A percentile compares a stretch with the other conserved stretches of the same genome.
Evolutionary conservation across 2,888 invertebrate genomes (phyloP).

Genomic region (Dynastes grantii): DNA sequence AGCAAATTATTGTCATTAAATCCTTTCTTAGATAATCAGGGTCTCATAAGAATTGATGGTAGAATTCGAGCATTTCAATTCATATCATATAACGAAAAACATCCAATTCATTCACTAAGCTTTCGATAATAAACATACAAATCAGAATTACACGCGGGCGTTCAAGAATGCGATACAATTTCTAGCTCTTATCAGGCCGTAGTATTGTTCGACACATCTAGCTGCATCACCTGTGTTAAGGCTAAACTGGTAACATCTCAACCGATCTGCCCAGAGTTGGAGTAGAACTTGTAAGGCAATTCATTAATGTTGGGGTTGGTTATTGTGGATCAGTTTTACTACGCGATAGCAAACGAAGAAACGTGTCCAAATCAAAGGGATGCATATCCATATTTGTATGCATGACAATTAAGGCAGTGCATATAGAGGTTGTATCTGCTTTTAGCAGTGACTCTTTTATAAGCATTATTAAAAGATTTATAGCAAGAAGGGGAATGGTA

Average conservation of each 20-base stretch:
- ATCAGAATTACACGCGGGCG: background rate
- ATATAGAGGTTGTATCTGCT: background rate
- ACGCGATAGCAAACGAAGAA: background rate
- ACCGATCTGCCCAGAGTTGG: background rate
- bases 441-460: background rate
- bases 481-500: slow-evolving; percentile 23
- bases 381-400: slow-evolving; percentile 8
- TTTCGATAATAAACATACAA: background rate
- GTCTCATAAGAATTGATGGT: too few relatives aligned
- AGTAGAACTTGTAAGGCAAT: background rate
- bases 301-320: background rate
- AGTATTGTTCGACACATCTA: background rate
- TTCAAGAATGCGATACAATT: background rate
- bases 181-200: background rate
- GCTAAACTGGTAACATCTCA: background rate
- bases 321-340: background rate
- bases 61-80: background rate
- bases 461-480: slow-evolving; percentile 8
- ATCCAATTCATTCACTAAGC: background rate
- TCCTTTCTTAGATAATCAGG: too few relatives aligned
- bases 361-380: background rate
- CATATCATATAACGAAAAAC: background rate
- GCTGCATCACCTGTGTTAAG: background rate
- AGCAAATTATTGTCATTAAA: too few relatives aligned
- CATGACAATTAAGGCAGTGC: background rate